Evolutionary conservation across 1,140 invertebrate genomes (phyloP).

Genomic region (Capitella teleta): DNA sequence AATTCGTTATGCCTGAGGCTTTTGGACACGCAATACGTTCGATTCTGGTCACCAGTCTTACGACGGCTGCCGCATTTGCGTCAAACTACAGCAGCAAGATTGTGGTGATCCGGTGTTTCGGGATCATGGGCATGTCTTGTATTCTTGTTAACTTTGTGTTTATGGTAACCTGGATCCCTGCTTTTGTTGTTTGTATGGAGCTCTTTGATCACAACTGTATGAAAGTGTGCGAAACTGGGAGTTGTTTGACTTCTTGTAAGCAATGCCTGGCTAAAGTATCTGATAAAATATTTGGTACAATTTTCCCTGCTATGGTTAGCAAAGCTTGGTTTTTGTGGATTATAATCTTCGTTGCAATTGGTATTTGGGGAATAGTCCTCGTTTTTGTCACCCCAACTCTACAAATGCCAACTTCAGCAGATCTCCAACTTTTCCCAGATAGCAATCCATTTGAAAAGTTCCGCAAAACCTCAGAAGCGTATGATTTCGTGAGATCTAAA

Average conservation of each 20-base stretch:
- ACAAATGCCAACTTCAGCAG: slow-evolving; percentile 65
- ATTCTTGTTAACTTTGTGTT: slow-evolving; percentile 78
- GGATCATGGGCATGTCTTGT: slow-evolving; percentile 81
- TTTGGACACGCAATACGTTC: slow-evolving; percentile 74
- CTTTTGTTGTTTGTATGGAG: slow-evolving; percentile 61
- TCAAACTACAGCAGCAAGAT: slow-evolving; percentile 80
- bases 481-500: slow-evolving; percentile 61
- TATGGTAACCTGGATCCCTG: slow-evolving; percentile 81
- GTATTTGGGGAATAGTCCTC: slow-evolving; percentile 56
- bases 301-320: slow-evolving; percentile 44
- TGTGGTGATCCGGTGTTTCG: slow-evolving; percentile 87
- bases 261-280: slow-evolving; percentile 23
- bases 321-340: slow-evolving; percentile 45
- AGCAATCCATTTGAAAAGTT: slow-evolving; percentile 81
- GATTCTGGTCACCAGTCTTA: slow-evolving; percentile 84
- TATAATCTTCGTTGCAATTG: slow-evolving; percentile 49
- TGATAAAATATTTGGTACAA: slow-evolving; percentile 43
- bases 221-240: slow-evolving; percentile 15
- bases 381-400: slow-evolving; percentile 75
- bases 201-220: slow-evolving; percentile 40
- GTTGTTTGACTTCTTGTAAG: slow-evolving; percentile 21
- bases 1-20: slow-evolving; percentile 45
- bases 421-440: slow-evolving; percentile 77
- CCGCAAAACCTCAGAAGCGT: slow-evolving; percentile 60
- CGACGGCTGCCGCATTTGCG: slow-evolving; percentile 84